Conservation (phyloP, 2,113 vertebrate species). For the Camelus bactrianus region DNA sequence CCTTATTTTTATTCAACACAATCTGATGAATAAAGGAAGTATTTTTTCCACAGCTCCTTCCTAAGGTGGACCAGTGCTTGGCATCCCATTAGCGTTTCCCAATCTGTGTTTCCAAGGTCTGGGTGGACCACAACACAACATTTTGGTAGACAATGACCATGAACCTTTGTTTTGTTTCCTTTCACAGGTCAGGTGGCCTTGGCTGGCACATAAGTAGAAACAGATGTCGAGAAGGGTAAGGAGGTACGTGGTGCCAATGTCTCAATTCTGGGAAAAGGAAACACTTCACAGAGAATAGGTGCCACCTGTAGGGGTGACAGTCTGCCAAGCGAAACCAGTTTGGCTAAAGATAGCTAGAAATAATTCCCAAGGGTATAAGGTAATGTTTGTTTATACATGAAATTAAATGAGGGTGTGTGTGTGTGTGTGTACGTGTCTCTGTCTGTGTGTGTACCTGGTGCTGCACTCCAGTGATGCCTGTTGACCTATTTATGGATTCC, state of each 20-base stretch:
- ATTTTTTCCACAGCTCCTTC: constrained; percentile 18
- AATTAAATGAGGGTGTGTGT: constrained; percentile 27
- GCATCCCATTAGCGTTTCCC: neutral
- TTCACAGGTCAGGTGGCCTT: constrained; percentile 65
- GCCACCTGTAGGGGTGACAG: constrained; percentile 59
- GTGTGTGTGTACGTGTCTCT: constrained; percentile 5
- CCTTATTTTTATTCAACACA: neutral
- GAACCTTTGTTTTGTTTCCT: constrained; percentile 77
- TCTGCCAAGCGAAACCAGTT: constrained; percentile 82
- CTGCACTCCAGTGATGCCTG: neutral
- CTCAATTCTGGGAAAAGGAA: constrained; percentile 80
- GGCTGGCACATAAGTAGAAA: constrained; percentile 68
- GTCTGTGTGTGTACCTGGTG: neutral
- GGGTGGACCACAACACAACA: constrained; percentile 4
- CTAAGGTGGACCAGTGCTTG: neutral
- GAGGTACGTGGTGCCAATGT: constrained; percentile 41
- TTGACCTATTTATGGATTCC: constrained; percentile 42
- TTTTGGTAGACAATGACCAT: constrained; percentile 59
- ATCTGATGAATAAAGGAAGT: neutral
- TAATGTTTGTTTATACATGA: constrained; percentile 62
- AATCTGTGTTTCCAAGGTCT: constrained; percentile 51
- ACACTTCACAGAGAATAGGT: constrained; percentile 76
- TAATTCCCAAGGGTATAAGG: constrained; percentile 49
- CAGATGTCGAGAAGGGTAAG: constrained; percentile 71
- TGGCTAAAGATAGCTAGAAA: constrained; percentile 68